A percentile compares a stretch with the other conserved stretches of the same genome.
These are phyloP conservation scores for Halcyon leucocephala DNA, from an alignment of 2,797 vertebrate genomes.

Conservation along the genomic window DNA sequence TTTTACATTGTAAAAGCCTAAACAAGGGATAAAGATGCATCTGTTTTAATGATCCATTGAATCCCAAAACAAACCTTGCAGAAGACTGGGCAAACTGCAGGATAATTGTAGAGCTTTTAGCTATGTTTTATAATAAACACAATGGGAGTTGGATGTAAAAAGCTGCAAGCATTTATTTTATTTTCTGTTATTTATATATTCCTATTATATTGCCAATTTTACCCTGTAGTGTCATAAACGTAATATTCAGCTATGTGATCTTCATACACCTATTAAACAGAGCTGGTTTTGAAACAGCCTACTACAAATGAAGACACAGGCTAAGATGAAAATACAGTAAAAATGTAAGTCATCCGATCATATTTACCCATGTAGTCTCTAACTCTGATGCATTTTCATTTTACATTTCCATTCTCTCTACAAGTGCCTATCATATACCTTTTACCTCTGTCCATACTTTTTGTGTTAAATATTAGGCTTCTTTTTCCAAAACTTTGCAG, in stretches of 20 bases:
- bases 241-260: neutral
- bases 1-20: neutral
- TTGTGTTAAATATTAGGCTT: neutral
- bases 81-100: slow-evolving; percentile 2
- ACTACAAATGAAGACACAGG: neutral
- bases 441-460: neutral
- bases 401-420: neutral
- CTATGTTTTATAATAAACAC: neutral
- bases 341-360: neutral
- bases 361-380: neutral
- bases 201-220: neutral
- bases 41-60: slow-evolving; percentile 33
- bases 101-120: slow-evolving; percentile 32
- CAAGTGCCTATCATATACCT: neutral
- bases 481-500: neutral
- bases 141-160: neutral
- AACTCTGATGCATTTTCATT: neutral
- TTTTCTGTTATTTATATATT: neutral
- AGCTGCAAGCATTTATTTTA: neutral
- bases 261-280: neutral
- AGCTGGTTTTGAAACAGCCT: neutral
- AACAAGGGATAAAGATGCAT: slow-evolving; percentile 24
- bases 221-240: neutral
- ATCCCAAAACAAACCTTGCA: slow-evolving; percentile 12
- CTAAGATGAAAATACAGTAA: neutral